Base-by-base conservation (phyloP, 1,140 invertebrate species). In the Campoletis sonorensis region DNA sequence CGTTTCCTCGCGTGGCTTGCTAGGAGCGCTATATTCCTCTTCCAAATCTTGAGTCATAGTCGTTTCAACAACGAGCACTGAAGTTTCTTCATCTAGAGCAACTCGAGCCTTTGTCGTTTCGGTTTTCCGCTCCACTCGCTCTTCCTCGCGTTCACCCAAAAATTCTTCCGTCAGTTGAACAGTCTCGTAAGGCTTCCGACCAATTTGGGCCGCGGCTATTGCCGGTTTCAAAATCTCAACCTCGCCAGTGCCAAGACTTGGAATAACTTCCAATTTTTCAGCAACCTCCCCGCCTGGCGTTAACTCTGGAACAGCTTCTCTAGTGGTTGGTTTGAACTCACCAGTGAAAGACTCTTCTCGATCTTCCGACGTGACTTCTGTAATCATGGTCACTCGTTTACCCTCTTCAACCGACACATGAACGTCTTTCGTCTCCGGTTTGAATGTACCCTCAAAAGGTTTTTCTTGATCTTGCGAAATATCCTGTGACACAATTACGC, bases 401-500 rank as follows among this genome's bases (percentile, higher is more conserved):
- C 85, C 88, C 78, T 91, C 89, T 81, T 92, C 89, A 16, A 92
- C 71, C 11, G 85, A 82, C 7, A 91, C 58, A n/a, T 87, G 84
- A 71, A 88, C 88, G 18, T 84, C 86, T 23, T 87, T 84, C 13
- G 85, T 79, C 18, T 85, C 78, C 5, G 91, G 89, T 81, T 88
- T 88, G 49, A 88, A 88, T 71, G 88, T 88, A 26, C 78, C 86
- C 80, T 87, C 83, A 76, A 92, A 91, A 18, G 83, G 58, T 68
- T 85, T 85, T 85, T 93, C 93, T 76, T 84, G 88, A 84, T 94
- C 93, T 40, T 90, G 87, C 33, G 85, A 79, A 11, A 91, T 86
- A 54, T 89, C 88, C 84, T 93, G 87, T 15, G 89, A 88, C 13
- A 93, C 84, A 26, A 90, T 64, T 8, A 92, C 45, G 79, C 90